Evolutionary conservation across 2,888 invertebrate genomes (phyloP), one percentile per base, ranked within the genome.

Genomic region (Leucophora obtusa): DNA sequence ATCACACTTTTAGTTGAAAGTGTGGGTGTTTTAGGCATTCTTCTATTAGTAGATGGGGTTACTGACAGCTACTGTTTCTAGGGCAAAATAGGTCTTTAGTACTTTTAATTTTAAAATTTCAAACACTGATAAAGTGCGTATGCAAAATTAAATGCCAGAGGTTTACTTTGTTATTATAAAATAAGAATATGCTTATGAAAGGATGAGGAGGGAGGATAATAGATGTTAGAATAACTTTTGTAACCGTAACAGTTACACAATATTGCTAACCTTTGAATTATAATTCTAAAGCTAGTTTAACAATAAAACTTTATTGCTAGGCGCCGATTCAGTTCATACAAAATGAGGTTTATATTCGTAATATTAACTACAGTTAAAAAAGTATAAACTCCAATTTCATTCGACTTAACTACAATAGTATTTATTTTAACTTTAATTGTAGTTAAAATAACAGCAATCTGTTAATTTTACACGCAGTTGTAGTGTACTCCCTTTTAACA

Each of bases 71-170:
- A 65, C 71, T 53, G 76, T 77, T 77, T 51, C 77, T 62, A 70
- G 66, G 56, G 65, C 66, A 35, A 81, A 81, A 77, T 81, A 77
- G 81, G 81, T 77, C 81, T 77, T 63, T 62, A 66, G 72, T 58
- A 28, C 4, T 3, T 28, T 6, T 28, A 17, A 33, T 59, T 28
- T 58, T 59, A 15, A 6, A 59, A 33, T 53, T 47, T 18, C 28
- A 50, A 56, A 35, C 8, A 47, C 50, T n/a, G 53, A 38, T 58
- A 56, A 17, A 33, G 70, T 77, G 76, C 77, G 70, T 70, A 66
- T 74, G 70, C 69, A 73, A 81, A 81, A 77, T 74, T 77, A 81
- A 81, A 81, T 81, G 81, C 77, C 81, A 81, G 81, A 74, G 81
- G 73, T 81, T 60, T 77, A 70, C 75, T 71, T 77, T 60, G 60